These are phyloP conservation scores for Hyposoter dolosus DNA, from an alignment of 2,888 invertebrate species.

Conservation along the genomic window DNA sequence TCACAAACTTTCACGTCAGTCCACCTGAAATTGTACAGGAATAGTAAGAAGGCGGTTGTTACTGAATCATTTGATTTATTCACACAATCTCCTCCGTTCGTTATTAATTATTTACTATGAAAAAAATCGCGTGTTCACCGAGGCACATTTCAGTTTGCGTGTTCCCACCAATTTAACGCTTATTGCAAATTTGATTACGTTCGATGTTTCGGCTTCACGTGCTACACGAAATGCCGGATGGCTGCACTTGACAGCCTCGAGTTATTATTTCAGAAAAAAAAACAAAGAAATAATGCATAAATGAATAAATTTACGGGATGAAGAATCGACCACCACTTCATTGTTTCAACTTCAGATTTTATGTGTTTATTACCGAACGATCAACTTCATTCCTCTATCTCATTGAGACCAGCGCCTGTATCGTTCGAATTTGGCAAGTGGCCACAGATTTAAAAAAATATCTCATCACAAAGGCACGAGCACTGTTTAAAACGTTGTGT, in stretches of 20 bases:
- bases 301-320: not conserved
- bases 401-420: no score
- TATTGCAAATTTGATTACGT: not conserved
- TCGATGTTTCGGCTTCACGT: not conserved
- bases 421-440: no score
- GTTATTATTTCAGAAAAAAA: not conserved
- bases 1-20: not conserved
- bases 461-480: not conserved
- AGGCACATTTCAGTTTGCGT: not conserved
- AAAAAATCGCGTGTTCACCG: not conserved
- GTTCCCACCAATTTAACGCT: not conserved
- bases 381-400: not conserved
- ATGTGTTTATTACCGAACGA: not conserved
- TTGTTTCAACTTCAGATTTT: not conserved
- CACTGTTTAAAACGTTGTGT: not conserved
- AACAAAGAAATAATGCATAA: no score
- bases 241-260: not conserved
- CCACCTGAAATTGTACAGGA: not conserved
- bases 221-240: not conserved
- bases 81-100: not conserved
- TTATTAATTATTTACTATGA: not conserved
- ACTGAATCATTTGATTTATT: not conserved
- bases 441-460: no score
- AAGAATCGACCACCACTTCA: not conserved
- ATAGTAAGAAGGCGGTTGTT: not conserved